Evolutionary conservation across 1,140 invertebrate species (phyloP).

Genomic region (Delia radicum): DNA sequence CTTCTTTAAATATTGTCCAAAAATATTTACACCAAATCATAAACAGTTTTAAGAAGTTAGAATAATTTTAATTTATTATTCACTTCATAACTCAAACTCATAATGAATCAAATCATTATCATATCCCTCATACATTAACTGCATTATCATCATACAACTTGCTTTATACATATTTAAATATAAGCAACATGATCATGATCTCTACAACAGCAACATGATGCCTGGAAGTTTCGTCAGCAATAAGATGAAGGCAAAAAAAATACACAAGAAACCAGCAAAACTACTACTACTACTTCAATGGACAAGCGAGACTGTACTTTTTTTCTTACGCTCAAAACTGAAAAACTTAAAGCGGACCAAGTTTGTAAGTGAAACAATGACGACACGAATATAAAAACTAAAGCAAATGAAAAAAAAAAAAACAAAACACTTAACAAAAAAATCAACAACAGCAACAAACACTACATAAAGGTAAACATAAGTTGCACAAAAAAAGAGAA

Average conservation of each 20-base stretch:
- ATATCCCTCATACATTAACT: too few species aligned
- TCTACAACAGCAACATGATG: not conserved
- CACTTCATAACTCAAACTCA: too few species aligned
- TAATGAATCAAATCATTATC: too few species aligned
- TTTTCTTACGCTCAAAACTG: not conserved
- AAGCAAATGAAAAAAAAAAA: not conserved
- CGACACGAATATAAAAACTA: slow-evolving; percentile 22
- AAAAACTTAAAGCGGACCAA: slow-evolving; percentile 25
- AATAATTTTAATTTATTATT: too few species aligned
- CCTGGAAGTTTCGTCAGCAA: not conserved
- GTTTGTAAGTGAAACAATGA: slow-evolving; percentile 30
- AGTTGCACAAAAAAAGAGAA: not conserved
- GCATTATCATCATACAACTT: not conserved
- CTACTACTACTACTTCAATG: not conserved
- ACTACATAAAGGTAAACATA: not conserved
- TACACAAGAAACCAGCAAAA: not conserved
- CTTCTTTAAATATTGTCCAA: too few species aligned
- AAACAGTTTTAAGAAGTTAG: too few species aligned
- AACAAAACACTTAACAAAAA: not conserved
- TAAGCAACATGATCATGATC: not conserved
- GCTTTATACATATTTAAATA: not conserved
- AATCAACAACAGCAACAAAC: too few species aligned
- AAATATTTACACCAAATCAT: too few species aligned
- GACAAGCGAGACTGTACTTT: slow-evolving; percentile 18
- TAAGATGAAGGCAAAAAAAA: not conserved